Evolutionary conservation across 2,888 invertebrate species (phyloP), one percentile per base, ranked within the genome.

Genomic region (Vesta saturnalis): DNA sequence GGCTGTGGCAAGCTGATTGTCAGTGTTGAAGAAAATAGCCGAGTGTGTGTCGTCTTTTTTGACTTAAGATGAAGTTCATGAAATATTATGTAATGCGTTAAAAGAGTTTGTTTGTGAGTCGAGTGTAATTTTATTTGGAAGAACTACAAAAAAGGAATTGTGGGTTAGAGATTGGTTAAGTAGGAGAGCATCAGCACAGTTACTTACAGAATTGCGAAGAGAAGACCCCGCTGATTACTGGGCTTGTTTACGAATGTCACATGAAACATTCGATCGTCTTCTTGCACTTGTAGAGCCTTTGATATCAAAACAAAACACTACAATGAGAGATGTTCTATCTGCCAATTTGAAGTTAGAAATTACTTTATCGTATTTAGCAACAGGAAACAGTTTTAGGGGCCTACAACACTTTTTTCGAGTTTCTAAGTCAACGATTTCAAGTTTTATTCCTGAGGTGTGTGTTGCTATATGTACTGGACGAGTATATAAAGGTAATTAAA

Each of bases 281-380:
- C 6, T 3, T 18, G 8, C 1, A 14, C 8, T 49, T 18, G 15
- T 46, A n/a, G 46, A 14, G 4, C 46, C 12, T 4, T 14, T 6
- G 4, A 46, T 46, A 4, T 5, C 15, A 4, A 49, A 49, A 49
- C 14, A 18, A 59, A 71, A 77, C 62, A 78, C 76, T 54, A 65
- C 73, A 19, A 74, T 77, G 72, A 74, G 75, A 74, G 69, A 74
- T 72, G 76, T 77, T 43, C 66, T 78, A 67, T 75, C 78, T 67
- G 73, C 76, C 57, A 74, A 76, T 74, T 55, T 77, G 47, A 72
- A 79, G 77, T 62, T 79, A 35, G 76, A 77, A 75, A 67, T 78
- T 49, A 77, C 78, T 49, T 72, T 78, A 67, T 72, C 71, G 69
- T 79, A 72, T 73, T 76, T 78, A 63, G 74, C 77, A 70, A 72